phyloP scores from a whole-genome alignment of 2,797 vertebrate genomes.

The Acanthurus lineatus region DNA sequence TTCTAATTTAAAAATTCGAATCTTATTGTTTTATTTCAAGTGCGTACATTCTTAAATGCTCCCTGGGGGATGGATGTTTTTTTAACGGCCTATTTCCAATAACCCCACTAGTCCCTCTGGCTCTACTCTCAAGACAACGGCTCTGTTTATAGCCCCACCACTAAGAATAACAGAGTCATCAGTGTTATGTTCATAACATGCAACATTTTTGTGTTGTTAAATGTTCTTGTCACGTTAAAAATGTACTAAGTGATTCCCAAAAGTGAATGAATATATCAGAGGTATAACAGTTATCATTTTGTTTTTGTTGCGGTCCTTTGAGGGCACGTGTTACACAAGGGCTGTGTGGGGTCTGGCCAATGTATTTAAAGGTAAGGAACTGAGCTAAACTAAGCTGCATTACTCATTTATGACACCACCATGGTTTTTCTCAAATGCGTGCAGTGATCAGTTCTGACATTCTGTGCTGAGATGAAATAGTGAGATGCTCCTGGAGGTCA shows the following conservation, averaged over 20 bases:
- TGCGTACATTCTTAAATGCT: background rate
- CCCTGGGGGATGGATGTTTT: background rate
- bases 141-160: background rate
- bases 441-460: constrained; percentile 72
- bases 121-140: background rate
- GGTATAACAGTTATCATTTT: no score
- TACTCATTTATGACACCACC: constrained; percentile 74
- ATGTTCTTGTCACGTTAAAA: background rate
- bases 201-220: no score
- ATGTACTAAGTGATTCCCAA: constrained; percentile 2
- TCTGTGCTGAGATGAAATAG: constrained; percentile 65
- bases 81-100: background rate
- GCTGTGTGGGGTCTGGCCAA: constrained; percentile 37
- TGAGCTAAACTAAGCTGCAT: constrained; percentile 75
- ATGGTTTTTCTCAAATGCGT: constrained; percentile 69
- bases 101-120: background rate
- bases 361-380: constrained; percentile 60
- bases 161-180: background rate
- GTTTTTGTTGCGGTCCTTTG: constrained; percentile 33
- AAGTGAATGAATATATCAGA: constrained; percentile 7
- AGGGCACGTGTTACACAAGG: constrained; percentile 38
- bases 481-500: constrained; percentile 76
- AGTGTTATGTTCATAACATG: background rate
- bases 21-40: background rate
- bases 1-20: background rate